These are phyloP conservation scores for Tolypeutes matacus DNA, from an alignment of 2,797 vertebrate genomes.

Conservation along the genomic window DNA sequence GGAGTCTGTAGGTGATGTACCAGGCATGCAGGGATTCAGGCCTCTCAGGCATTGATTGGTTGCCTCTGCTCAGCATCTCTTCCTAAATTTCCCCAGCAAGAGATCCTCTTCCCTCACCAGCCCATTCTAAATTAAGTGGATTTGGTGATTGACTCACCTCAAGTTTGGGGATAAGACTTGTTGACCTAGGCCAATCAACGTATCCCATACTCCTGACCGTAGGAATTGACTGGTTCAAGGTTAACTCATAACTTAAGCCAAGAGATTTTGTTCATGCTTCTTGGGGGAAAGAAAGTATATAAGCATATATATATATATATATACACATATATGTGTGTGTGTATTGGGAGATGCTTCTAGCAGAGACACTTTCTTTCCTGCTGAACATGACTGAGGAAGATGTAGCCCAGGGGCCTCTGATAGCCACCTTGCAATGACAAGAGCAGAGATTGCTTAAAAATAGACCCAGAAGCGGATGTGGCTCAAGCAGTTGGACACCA, in stretches of 20 bases:
- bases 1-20: background rate
- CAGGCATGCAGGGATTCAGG: background rate
- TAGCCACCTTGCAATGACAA: background rate
- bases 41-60: background rate
- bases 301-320: background rate
- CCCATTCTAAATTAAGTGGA: background rate
- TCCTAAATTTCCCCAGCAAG: background rate
- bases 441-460: conserved; percentile 2
- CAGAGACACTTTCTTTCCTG: conserved; percentile 14
- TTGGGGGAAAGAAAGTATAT: conserved; percentile 19
- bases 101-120: background rate
- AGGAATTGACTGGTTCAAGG: background rate
- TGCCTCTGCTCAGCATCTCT: background rate
- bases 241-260: conserved; percentile 25
- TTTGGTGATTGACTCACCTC: background rate
- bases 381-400: background rate
- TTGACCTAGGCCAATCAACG: background rate
- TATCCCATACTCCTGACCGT: background rate
- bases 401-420: background rate
- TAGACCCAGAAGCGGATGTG: background rate
- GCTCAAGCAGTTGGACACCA: no score
- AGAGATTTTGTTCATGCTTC: background rate
- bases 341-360: background rate
- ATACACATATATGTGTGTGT: background rate
- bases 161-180: background rate